Base-by-base conservation (phyloP, 1,140 invertebrate genomes). In the Dendrolimus punctatus region DNA sequence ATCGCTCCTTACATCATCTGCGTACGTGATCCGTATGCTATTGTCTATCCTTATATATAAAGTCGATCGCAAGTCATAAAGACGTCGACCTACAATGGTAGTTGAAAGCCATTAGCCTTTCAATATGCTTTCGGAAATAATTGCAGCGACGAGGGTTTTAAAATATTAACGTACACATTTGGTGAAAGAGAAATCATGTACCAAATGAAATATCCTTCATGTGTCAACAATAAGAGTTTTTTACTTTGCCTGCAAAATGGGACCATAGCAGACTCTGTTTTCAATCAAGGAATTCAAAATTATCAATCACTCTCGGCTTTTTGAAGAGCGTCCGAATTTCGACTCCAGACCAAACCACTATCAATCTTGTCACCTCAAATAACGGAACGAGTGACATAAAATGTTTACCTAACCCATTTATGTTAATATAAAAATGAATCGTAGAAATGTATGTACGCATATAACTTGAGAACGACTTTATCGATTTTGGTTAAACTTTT, bases 1-100 rank as follows among this genome's bases (percentile, higher is more conserved):
- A 77, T 75, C 62, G 65, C 54, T 71, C 71, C 73, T 83, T 83
- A 82, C 78, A 80, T 85, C 80, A 85, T 68, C 68, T 53, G 40
- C 49, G 52, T 73, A 82, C 73, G 76, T 80, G 73, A 62, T 50
- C 42, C 38, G 51, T 9, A 8, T 37, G 44, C 42, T 23, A 44
- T n/a, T 51, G 45, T 45, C 9, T 7, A 45, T 45, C n/a, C 38
- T 37, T 5, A 2, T 46, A 46, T 46, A 46, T 37, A 5, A 46
- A 23, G 23, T 23, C 23, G 23, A 23, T 23, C 23, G 23, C 23
- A 23, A 23, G 1, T 23, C 23, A 23, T 23, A 23, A 23, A 23
- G 23, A 23, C 23, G 23, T 23, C 23, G 23, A 23, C 23, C 23
- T 23, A 3, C 23, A 3, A 23, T 3, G 23, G 23, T 23, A 23